A percentile compares a stretch with the other conserved stretches of the same genome.
These are phyloP conservation scores for Pachycephus smyrnensis DNA, from an alignment of 2,888 invertebrate genomes.

Conservation along the genomic window DNA sequence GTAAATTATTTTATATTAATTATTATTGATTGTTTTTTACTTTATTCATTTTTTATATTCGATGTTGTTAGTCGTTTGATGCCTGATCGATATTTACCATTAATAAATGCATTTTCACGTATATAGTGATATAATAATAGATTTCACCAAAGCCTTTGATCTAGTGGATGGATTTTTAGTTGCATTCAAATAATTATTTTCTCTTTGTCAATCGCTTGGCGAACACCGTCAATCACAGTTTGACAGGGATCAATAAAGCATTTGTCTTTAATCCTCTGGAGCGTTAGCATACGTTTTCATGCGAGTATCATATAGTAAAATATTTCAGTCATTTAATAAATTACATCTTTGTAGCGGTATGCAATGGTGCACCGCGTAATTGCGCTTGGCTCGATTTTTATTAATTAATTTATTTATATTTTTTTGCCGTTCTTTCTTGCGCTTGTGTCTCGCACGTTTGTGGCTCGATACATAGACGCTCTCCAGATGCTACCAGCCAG, in stretches of 20 bases:
- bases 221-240: background rate
- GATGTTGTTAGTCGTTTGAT: background rate
- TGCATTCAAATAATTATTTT: background rate
- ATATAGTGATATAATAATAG: background rate
- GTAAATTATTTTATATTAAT: slow-evolving; percentile 66
- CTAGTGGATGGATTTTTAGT: background rate
- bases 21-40: slow-evolving; percentile 12
- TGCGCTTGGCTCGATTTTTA: slow-evolving; percentile 15
- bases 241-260: background rate
- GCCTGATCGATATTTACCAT: background rate
- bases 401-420: slow-evolving; percentile 34
- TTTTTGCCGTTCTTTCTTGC: slow-evolving; percentile 36
- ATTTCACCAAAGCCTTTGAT: background rate
- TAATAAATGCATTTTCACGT: background rate
- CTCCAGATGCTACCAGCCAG: slow-evolving; percentile 61
- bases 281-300: background rate
- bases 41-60: slow-evolving; percentile 28
- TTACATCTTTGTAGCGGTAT: background rate
- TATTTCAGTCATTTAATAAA: background rate
- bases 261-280: background rate
- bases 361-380: background rate
- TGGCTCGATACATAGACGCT: slow-evolving; percentile 53
- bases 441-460: slow-evolving; percentile 46
- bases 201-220: background rate
- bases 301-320: background rate